Base-by-base conservation (phyloP, 2,113 vertebrate genomes). In the Microcebus jonahi region DNA sequence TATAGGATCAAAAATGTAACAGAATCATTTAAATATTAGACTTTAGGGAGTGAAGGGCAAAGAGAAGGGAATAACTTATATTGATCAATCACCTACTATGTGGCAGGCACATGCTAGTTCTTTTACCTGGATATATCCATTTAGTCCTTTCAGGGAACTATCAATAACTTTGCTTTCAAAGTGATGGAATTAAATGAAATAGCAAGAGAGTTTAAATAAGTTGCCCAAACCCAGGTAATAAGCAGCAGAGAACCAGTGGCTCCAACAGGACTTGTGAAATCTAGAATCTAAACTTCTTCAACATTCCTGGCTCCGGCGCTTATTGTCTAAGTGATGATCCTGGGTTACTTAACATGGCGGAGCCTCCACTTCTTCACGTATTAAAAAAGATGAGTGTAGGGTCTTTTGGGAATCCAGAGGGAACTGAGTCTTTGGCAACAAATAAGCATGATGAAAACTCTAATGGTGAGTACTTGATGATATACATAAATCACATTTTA, bases 11-110 rank as follows among this genome's bases (percentile, higher is more conserved):
- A 88, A 93, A 76, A 79, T 90, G 57, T 53, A 82, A 29, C 18
- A 21, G 79, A 93, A 77, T 79, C 13, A 57, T 91, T 95, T 81
- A 53, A 88, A 96, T 48, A 89, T 90, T 91, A 83, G 59, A 90
- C 15, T 45, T 92, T 42, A 88, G 83, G 36, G n/a, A 90, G 48
- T 77, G 42, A 59, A 67, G 29, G 21, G 31, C 29, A 57, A 70
- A 88, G 31, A 39, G 53, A 36, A 96, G 93, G 45, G 53, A 36
- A 42, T n/a, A 73, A 17, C 20, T 92, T 1, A 5, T 31, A 5
- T 83, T 90, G 82, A 80, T 39, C 2, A n/a, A 5, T 53, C 45
- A 90, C 6, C 21, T 70, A 23, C 20, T 57, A 31, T 50, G 55
- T 63, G 36, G 61, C 48, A 63, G 36, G 23, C 8, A 85, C 7